These are phyloP conservation scores for Coelogynopora nodosa DNA, from an alignment of 2,888 invertebrate species.

Conservation along the genomic window DNA sequence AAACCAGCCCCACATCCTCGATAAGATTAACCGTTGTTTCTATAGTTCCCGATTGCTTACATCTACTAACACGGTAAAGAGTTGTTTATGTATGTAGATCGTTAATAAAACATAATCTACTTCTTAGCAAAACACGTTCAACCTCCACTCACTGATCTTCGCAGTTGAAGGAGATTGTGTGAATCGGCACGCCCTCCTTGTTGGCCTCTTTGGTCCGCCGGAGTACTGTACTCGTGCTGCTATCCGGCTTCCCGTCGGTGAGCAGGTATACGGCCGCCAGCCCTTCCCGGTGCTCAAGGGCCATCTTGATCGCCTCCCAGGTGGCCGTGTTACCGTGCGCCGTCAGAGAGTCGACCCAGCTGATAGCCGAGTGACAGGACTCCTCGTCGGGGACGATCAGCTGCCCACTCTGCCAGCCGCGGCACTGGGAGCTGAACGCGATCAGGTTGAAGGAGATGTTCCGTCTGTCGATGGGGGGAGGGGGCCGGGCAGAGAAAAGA, in stretches of 20 bases:
- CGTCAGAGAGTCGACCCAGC: conserved; percentile 57
- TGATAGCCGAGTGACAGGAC: conserved; percentile 59
- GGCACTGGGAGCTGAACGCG: conserved; percentile 57
- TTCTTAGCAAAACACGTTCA: too few species aligned
- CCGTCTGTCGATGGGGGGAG: conserved; percentile 50
- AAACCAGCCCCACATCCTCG: too few species aligned
- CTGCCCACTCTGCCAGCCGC: conserved; percentile 54
- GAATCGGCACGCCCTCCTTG: conserved; percentile 54
- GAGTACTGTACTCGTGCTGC: conserved; percentile 59
- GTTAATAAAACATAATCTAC: too few species aligned
- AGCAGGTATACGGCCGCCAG: conserved; percentile 60
- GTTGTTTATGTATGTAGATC: too few species aligned
- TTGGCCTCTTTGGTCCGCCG: conserved; percentile 51
- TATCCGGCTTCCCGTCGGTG: conserved; percentile 63
- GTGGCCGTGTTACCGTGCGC: conserved; percentile 62
- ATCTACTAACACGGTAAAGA: too few species aligned
- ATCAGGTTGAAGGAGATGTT: conserved; percentile 57
- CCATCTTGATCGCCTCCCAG: conserved; percentile 59
- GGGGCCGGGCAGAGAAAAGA: not conserved
- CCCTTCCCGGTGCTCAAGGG: conserved; percentile 48
- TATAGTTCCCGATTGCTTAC: too few species aligned
- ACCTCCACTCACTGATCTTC: conserved; percentile 56
- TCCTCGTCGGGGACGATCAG: conserved; percentile 56
- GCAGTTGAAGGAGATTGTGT: conserved; percentile 62
- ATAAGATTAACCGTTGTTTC: too few species aligned